Evolutionary conservation across 1,140 invertebrate species (phyloP), one percentile per base, ranked within the genome.

Genomic region (Protaetia brevitarsis): DNA sequence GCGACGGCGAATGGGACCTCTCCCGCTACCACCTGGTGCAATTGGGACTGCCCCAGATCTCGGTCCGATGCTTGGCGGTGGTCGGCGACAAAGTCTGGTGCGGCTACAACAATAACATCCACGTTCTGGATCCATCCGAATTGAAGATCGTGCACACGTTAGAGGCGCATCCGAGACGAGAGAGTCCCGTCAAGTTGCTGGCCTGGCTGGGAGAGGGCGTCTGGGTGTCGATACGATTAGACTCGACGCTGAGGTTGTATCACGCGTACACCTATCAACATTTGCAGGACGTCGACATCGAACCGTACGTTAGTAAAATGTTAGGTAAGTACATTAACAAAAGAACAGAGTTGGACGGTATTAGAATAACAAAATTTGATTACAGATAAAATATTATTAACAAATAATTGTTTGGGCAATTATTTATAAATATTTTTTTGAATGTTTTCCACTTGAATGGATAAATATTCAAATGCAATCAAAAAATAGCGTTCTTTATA

Each of bases 301-400:
- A 99, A 78, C 97, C 97, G 0, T 98, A 98, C 76, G 95, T 99
- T 65, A 97, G 93, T 73, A 98, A 98, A 84, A 98, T 99, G 95
- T 84, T 99, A 30, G 96, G 89, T 89, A 80, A 77, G 77, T 66
- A 10, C 10, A 5, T n/a, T n/a, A n/a, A n/a, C n/a, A n/a, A n/a
- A n/a, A n/a, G n/a, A n/a, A n/a, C n/a, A n/a, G n/a, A n/a, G n/a
- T n/a, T n/a, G n/a, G n/a, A n/a, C n/a, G n/a, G 26, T 45, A n/a
- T n/a, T n/a, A n/a, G n/a, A n/a, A n/a, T n/a, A n/a, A n/a, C n/a
- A n/a, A n/a, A n/a, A n/a, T n/a, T n/a, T n/a, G n/a, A n/a, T n/a
- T n/a, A n/a, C n/a, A n/a, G n/a, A n/a, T n/a, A n/a, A n/a, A n/a
- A n/a, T n/a, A n/a, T n/a, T n/a, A n/a, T n/a, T n/a, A n/a, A n/a